Evolutionary conservation across 2,113 vertebrate genomes (phyloP), one percentile per base, ranked within the genome.

Genomic region (Antechinus stuartii): DNA sequence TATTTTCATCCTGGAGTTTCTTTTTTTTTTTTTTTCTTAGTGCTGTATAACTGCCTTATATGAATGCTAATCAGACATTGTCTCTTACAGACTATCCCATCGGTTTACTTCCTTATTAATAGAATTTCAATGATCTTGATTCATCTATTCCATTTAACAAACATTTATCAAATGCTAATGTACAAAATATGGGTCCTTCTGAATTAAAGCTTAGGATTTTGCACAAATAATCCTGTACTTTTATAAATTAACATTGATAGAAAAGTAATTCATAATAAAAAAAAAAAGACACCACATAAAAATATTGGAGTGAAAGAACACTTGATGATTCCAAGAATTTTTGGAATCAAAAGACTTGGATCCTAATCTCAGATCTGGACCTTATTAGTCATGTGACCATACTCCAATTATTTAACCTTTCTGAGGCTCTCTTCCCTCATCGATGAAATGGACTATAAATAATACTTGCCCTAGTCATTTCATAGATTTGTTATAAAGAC

Each of bases 71-170:
- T 49, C 22, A 92, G 54, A 90, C 76, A 8, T 35, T 27, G 19
- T n/a, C 25, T 11, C 14, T 91, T 91, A 76, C 26, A 53, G 30
- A 25, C 49, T 49, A 95, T 68, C 26, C 49, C n/a, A 24, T 0
- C 19, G 19, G 47, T n/a, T 54, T 54, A 52, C 95, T 94, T 84
- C 84, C 91, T 92, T 92, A 91, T 57, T 30, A 26, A 35, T 54
- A 8, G 10, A 84, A 84, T 84, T 84, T 84, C 3, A 56, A 96
- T 24, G 49, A 54, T 89, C 47, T 49, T 49, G 68, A 92, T 10
- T 92, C 30, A 56, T 61, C 0, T 23, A 54, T 0, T 0, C 10
- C 90, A 1, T 91, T 89, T 89, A 54, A 93, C 57, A 90, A 93
- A 92, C 49, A 89, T 0, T 19, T 54, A 46, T 10, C 9, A 16